Evolutionary conservation across 2,888 invertebrate genomes (phyloP), one percentile per base, ranked within the genome.

Genomic region (Octonoba sinensis): DNA sequence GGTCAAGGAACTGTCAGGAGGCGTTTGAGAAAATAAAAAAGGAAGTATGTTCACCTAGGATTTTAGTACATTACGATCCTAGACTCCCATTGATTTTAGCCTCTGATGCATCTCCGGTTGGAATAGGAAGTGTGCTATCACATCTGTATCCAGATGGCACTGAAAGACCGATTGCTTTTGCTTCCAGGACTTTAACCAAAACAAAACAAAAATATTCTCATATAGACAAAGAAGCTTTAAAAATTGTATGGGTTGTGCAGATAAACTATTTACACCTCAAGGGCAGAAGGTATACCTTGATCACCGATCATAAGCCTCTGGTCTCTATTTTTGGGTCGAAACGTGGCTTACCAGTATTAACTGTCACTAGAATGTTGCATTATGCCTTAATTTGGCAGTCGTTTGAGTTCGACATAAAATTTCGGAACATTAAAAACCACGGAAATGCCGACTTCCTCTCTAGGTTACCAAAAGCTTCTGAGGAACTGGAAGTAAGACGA

Each of bases 61-160:
- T 57, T 11, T 57, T 57, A 57, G 22, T 57, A 4, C 18, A 57
- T 57, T 57, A 20, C 24, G 57, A 57, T 57, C 57, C 22, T 2
- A 57, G 24, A 20, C 57, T 57, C 2, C 57, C 57, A 22, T 57
- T 57, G 24, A 57, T 24, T 16, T 12, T 57, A 20, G 57, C 57
- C 24, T 22, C 3, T 20, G 18, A 57, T 20, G 57, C 57, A 20
- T 20, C 57, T 4, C 22, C 22, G 24, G 22, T 57, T 57, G 57
- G 57, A 11, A 57, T 57, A 22, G 22, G 57, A 20, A 22, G 57
- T 20, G 18, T 20, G 18, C 16, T 57, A 57, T 57, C 22, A 11
- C 57, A 57, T 20, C 22, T 20, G 24, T 62, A 62, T n/a, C 27
- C 27, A 62, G 62, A 62, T 62, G 62, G 62, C 4, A 13, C 62